phyloP scores from a whole-genome alignment of 2,888 invertebrate genomes.

The Tetrapedia diversipes region DNA sequence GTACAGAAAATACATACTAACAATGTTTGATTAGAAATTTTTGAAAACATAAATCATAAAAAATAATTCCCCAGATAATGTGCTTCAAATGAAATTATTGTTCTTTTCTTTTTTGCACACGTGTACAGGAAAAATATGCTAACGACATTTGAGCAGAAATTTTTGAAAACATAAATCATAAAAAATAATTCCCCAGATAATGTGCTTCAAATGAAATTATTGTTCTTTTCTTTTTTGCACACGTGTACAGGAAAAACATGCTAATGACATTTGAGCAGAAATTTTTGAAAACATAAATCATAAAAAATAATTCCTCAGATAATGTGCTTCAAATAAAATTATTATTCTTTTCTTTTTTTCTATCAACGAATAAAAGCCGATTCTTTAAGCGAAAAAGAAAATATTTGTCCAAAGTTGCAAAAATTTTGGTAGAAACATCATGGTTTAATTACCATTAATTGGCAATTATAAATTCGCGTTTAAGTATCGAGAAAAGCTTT shows the following conservation, averaged over 20 bases:
- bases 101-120: too few species aligned
- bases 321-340: not conserved
- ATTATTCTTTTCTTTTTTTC: too few species aligned
- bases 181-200: too few species aligned
- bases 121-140: not conserved
- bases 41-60: too few species aligned
- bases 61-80: too few species aligned
- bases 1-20: too few species aligned
- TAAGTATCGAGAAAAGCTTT: not conserved
- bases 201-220: too few species aligned
- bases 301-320: not conserved
- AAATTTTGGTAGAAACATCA: not conserved
- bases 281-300: not conserved
- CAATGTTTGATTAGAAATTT: too few species aligned
- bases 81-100: too few species aligned
- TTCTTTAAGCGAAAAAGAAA: not conserved
- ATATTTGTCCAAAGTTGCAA: not conserved
- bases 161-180: too few species aligned
- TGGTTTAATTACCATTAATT: not conserved
- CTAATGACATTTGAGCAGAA: not conserved
- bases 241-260: not conserved
- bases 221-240: too few species aligned
- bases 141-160: not conserved
- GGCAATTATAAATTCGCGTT: not conserved
- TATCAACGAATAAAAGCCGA: too few species aligned